These are phyloP conservation scores for Drosophila eugracilis DNA, from an alignment of 1,140 invertebrate species.

Conservation along the genomic window DNA sequence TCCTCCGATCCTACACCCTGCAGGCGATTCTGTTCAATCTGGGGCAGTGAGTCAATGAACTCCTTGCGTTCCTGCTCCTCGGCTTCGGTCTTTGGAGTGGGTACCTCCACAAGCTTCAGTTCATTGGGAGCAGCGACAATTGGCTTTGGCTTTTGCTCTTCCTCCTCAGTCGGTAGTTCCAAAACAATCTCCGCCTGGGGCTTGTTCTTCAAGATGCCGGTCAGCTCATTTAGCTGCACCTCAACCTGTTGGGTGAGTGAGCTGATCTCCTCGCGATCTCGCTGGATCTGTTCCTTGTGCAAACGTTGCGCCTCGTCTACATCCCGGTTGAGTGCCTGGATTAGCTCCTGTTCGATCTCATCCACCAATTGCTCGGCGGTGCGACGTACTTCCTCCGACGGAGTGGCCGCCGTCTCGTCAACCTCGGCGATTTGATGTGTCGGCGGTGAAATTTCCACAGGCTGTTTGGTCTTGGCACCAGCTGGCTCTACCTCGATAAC, in stretches of 20 bases:
- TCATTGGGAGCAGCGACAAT: slow-evolving; percentile 43
- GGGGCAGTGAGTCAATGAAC: slow-evolving; percentile 80
- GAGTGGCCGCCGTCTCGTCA: slow-evolving; percentile 62
- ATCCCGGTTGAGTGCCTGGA: slow-evolving; percentile 67
- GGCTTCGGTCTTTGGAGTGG: slow-evolving; percentile 67
- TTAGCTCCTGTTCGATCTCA: slow-evolving; percentile 74
- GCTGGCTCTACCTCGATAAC: slow-evolving; percentile 81
- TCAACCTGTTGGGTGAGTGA: slow-evolving; percentile 72
- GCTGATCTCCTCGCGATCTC: slow-evolving; percentile 49
- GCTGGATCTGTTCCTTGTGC: slow-evolving; percentile 47
- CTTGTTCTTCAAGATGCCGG: slow-evolving; percentile 75
- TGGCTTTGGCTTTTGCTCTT: slow-evolving; percentile 19
- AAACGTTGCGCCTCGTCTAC: slow-evolving; percentile 59
- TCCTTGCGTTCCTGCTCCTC: slow-evolving; percentile 74
- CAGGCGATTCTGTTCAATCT: slow-evolving; percentile 60
- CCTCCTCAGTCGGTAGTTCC: slow-evolving; percentile 27
- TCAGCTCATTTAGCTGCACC: slow-evolving; percentile 76
- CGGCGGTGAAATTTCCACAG: slow-evolving; percentile 57
- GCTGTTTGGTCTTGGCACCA: slow-evolving; percentile 65
- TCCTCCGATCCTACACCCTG: slow-evolving; percentile 32
- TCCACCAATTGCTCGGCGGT: slow-evolving; percentile 73
- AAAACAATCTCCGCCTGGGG: slow-evolving; percentile 63
- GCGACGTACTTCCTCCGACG: slow-evolving; percentile 55
- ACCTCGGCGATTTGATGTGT: slow-evolving; percentile 70
- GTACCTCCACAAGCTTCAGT: slow-evolving; percentile 75